Percentiles rank a stretch among this genome's conserved stretches.
Evolutionary conservation across 2,113 vertebrate species (phyloP).

Genomic region (Cyprinodon tularosa): DNA sequence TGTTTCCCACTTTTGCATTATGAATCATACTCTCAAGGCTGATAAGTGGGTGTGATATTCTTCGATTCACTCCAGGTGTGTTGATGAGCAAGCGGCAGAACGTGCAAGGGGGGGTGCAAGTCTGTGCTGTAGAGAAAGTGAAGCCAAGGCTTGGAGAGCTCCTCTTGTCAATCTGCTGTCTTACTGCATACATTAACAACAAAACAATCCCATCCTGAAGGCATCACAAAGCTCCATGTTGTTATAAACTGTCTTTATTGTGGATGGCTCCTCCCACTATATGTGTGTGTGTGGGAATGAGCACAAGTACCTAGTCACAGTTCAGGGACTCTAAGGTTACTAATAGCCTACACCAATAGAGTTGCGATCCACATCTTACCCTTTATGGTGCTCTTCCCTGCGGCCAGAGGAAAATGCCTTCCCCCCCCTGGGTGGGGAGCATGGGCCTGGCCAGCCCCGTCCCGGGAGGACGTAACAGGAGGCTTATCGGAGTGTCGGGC

Average conservation of each 20-base stretch:
- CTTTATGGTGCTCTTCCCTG: conserved; percentile 79
- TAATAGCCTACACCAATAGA: conserved; percentile 81
- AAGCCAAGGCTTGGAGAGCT: conserved; percentile 40
- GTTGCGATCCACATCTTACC: conserved; percentile 73
- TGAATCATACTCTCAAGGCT: conserved; percentile 8
- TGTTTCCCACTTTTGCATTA: conserved; percentile 14
- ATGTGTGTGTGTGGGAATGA: conserved; percentile 79
- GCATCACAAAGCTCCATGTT: conserved; percentile 70
- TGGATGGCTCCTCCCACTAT: conserved; percentile 36
- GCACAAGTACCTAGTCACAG: conserved; percentile 82
- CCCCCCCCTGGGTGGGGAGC: conserved; percentile 74
- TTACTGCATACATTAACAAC: conserved; percentile 63
- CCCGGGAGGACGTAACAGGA: conserved; percentile 82
- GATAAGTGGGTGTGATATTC: conserved; percentile 19
- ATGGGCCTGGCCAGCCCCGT: conserved; percentile 72
- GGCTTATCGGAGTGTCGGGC: conserved; percentile 78
- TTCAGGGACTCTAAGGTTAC: conserved; percentile 83
- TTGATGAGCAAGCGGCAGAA: neutral
- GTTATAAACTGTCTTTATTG: conserved; percentile 62
- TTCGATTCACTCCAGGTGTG: conserved; percentile 7
- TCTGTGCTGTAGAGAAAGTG: conserved; percentile 14
- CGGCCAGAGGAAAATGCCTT: conserved; percentile 75
- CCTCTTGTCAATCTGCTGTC: conserved; percentile 35
- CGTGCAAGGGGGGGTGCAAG: conserved; percentile 2
- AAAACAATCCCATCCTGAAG: conserved; percentile 44